Percentiles rank a stretch among this genome's conserved stretches.
These are phyloP conservation scores for Jordanella pulchra DNA, from an alignment of 2,797 vertebrate species.

Conservation along the genomic window DNA sequence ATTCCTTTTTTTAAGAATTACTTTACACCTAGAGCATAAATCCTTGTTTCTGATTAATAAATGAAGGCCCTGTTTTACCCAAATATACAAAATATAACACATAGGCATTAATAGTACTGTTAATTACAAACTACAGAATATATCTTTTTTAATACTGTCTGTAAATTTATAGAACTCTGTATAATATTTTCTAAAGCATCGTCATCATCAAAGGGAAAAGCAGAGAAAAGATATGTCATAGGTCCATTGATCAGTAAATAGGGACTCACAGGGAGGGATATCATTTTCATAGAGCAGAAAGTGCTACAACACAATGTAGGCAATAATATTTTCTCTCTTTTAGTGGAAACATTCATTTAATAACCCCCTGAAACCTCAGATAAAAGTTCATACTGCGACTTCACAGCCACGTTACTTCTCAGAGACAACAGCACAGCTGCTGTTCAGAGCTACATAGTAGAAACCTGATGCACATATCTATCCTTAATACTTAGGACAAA, in stretches of 20 bases:
- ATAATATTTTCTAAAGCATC: conserved; percentile 66
- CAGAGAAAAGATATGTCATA: conserved; percentile 59
- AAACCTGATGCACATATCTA: conserved; percentile 38
- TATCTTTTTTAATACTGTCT: conserved; percentile 23
- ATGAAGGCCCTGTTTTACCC: conserved; percentile 29
- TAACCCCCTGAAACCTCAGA: conserved; percentile 20
- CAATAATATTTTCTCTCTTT: conserved; percentile 49
- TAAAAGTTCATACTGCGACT: conserved; percentile 23
- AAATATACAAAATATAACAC: conserved; percentile 37
- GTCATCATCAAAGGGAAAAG: conserved; percentile 47
- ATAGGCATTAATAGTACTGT: conserved; percentile 44
- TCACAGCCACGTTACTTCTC: conserved; percentile 24
- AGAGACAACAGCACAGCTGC: conserved; percentile 31
- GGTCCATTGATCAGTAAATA: conserved; percentile 48
- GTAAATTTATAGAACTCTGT: conserved; percentile 32
- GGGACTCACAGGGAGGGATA: conserved; percentile 19
- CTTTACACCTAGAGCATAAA: neutral
- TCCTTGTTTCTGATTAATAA: conserved; percentile 32
- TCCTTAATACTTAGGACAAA: conserved; percentile 47
- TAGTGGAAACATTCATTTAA: conserved; percentile 64
- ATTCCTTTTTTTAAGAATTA: neutral
- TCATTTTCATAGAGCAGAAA: conserved; percentile 51
- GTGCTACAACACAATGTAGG: conserved; percentile 64
- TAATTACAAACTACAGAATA: conserved; percentile 43
- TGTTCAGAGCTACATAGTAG: conserved; percentile 42